Percentiles rank a stretch among this genome's conserved stretches.
phyloP scores from a whole-genome alignment of 1,140 invertebrate species.

The Vollenhovia emeryi region DNA sequence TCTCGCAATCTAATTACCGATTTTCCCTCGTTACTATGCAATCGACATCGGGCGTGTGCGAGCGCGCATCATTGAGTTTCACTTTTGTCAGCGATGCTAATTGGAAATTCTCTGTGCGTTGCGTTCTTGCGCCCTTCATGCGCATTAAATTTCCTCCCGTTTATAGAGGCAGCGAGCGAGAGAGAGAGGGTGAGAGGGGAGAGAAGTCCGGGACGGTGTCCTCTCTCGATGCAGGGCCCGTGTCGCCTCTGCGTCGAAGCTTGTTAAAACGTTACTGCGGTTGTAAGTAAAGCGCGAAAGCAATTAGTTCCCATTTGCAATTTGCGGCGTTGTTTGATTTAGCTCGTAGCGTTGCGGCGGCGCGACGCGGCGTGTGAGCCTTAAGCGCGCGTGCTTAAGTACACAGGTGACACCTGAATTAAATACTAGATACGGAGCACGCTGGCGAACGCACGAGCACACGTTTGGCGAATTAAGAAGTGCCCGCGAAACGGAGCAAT shows the following conservation, averaged over 20 bases:
- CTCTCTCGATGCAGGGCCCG: background rate
- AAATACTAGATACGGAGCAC: conserved; percentile 16
- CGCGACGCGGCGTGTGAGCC: background rate
- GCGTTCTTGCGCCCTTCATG: conserved; percentile 35
- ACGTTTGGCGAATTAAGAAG: conserved; percentile 24
- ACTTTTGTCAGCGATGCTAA: conserved; percentile 51
- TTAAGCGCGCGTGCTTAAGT: conserved; percentile 51
- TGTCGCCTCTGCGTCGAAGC: conserved; percentile 47
- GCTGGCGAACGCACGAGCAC: background rate
- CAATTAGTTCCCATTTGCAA: conserved; percentile 74
- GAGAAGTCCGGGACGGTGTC: no score
- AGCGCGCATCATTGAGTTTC: conserved; percentile 39
- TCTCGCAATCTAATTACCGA: conserved; percentile 52
- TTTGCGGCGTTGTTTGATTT: conserved; percentile 71
- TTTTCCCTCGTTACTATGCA: conserved; percentile 37
- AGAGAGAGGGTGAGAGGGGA: no score
- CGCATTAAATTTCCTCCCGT: conserved; percentile 52
- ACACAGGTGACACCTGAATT: conserved; percentile 56
- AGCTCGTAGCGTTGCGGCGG: conserved; percentile 18
- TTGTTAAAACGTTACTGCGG: conserved; percentile 72
- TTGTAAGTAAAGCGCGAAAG: conserved; percentile 72
- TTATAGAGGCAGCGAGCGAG: background rate
- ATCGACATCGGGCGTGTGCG: conserved; percentile 3
- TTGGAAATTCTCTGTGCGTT: conserved; percentile 43
- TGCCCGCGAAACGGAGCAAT: background rate